Conservation (phyloP, 1,140 invertebrate species). For the Agrypnia vestita region DNA sequence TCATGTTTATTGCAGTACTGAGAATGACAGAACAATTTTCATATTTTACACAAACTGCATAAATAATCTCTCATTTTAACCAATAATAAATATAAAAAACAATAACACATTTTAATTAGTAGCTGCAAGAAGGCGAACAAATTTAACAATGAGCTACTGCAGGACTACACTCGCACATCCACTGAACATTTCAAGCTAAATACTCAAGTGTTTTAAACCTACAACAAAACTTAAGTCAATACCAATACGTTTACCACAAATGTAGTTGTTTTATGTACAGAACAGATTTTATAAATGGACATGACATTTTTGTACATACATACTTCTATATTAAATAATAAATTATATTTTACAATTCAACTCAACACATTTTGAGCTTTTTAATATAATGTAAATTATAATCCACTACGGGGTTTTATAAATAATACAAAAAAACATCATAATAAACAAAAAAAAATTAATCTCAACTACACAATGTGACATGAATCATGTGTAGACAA, state of each 20-base stretch:
- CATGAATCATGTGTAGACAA: no score
- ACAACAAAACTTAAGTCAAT: constrained; percentile 58
- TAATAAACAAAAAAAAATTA: no score
- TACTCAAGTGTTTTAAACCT: constrained; percentile 47
- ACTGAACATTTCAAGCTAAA: constrained; percentile 50
- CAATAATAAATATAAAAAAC: constrained; percentile 61
- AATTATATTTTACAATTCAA: constrained; percentile 40
- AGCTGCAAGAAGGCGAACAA: constrained; percentile 56
- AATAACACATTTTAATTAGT: constrained; percentile 59
- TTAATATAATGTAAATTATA: constrained; percentile 23
- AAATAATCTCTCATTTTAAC: constrained; percentile 60
- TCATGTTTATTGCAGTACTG: constrained; percentile 13
- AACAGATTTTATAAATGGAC: constrained; percentile 49
- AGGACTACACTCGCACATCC: constrained; percentile 50
- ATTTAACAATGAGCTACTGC: constrained; percentile 58
- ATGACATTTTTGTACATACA: constrained; percentile 49
- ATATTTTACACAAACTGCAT: constrained; percentile 50
- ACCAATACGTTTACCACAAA: constrained; percentile 47
- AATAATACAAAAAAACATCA: no score
- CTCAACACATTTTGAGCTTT: constrained; percentile 35
- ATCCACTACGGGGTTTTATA: background rate
- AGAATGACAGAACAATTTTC: constrained; percentile 19
- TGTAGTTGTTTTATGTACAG: constrained; percentile 55
- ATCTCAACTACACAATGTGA: no score
- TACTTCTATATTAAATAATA: constrained; percentile 15